A percentile compares a stretch with the other conserved stretches of the same genome.
Conservation (phyloP, 1,140 invertebrate species). For the Belonocnema kinseyi region DNA sequence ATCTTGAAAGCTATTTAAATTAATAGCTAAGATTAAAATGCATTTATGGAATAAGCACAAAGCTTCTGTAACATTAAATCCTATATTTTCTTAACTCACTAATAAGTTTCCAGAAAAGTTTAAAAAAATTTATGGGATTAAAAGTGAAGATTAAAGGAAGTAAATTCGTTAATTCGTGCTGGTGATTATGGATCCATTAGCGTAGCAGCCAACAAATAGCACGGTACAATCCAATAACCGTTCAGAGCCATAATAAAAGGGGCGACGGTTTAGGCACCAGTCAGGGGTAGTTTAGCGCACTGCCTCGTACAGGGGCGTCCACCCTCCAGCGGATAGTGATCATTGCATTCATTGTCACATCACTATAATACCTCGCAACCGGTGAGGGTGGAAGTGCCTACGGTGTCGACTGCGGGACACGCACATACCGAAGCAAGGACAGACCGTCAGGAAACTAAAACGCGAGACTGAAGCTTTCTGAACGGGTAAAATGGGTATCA, state of each 20-base stretch:
- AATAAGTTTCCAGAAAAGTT: not conserved
- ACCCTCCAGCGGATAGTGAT: slow-evolving; percentile 64
- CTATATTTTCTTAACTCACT: not conserved
- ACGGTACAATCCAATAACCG: slow-evolving; percentile 71
- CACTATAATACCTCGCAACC: slow-evolving; percentile 59
- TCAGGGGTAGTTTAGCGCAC: slow-evolving; percentile 67
- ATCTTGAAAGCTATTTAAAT: no score
- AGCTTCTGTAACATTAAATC: not conserved
- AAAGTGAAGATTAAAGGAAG: slow-evolving; percentile 21
- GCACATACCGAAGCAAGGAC: slow-evolving; percentile 36
- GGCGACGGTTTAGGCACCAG: slow-evolving; percentile 67
- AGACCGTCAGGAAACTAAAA: slow-evolving; percentile 42
- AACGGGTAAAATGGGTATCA: slow-evolving; percentile 54
- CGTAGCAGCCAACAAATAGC: slow-evolving; percentile 70
- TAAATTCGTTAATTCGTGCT: slow-evolving; percentile 62
- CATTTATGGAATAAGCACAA: no score
- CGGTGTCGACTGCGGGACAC: slow-evolving; percentile 18
- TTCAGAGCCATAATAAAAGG: slow-evolving; percentile 67
- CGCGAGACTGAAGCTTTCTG: slow-evolving; percentile 41
- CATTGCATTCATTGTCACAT: slow-evolving; percentile 69
- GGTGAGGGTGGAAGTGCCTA: slow-evolving; percentile 18
- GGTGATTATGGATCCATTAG: slow-evolving; percentile 74
- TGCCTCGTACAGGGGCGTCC: slow-evolving; percentile 51
- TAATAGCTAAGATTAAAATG: no score
- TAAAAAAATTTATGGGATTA: slow-evolving; percentile 10